A percentile compares a stretch with the other conserved stretches of the same genome.
These are phyloP conservation scores for Rhinophrynus dorsalis DNA, from an alignment of 2,797 vertebrate genomes.

Conservation along the genomic window DNA sequence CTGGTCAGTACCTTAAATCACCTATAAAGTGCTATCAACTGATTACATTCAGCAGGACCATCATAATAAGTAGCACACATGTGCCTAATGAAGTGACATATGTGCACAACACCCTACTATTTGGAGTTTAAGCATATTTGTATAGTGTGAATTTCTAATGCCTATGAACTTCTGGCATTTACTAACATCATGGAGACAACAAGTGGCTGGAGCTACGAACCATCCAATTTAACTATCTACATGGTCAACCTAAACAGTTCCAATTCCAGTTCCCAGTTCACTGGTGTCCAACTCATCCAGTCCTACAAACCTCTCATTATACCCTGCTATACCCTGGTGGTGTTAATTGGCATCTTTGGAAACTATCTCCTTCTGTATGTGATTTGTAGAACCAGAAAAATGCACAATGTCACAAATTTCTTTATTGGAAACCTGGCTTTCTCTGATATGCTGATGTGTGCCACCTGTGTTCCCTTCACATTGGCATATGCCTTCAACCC, in stretches of 20 bases:
- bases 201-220: background rate
- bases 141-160: no score
- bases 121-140: no score
- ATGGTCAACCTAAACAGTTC: constrained; percentile 68
- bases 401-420: constrained; percentile 90
- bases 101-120: no score
- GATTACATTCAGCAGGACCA: no score
- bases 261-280: constrained; percentile 72
- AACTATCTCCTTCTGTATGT: constrained; percentile 87
- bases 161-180: background rate
- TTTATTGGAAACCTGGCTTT: constrained; percentile 89
- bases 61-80: no score
- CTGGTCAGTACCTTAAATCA: no score
- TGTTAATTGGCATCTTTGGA: constrained; percentile 78
- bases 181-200: constrained; percentile 44
- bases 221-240: constrained; percentile 53
- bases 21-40: no score
- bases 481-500: constrained; percentile 86
- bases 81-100: no score
- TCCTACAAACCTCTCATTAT: constrained; percentile 86
- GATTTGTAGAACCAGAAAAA: constrained; percentile 84
- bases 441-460: constrained; percentile 89
- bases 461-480: constrained; percentile 84
- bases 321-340: constrained; percentile 81
- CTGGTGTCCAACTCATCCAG: constrained; percentile 81